Percentiles rank a stretch among this genome's conserved stretches.
Conservation (phyloP, 2,797 vertebrate genomes). For the Sebastes elongatus region DNA sequence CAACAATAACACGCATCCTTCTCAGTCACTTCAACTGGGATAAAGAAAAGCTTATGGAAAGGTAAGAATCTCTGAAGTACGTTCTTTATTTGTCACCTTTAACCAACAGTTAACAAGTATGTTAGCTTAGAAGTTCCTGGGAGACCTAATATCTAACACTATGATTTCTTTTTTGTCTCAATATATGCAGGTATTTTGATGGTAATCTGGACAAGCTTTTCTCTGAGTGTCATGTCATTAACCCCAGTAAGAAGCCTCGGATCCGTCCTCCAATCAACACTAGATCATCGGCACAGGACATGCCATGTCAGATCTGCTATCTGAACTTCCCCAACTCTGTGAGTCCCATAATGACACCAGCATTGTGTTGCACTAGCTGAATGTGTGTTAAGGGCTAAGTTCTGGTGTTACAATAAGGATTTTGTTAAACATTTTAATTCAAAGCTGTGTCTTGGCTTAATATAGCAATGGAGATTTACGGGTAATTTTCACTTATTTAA, state of each 20-base stretch:
- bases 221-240: constrained; percentile 99
- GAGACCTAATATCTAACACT: background rate
- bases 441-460: background rate
- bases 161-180: background rate
- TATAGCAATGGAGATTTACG: background rate
- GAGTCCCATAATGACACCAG: constrained; percentile 71
- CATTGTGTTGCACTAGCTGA: background rate
- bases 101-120: background rate
- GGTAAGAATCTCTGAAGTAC: constrained; percentile 79
- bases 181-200: constrained; percentile 93
- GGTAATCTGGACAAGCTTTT: constrained; percentile 99
- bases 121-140: background rate
- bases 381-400: background rate
- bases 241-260: constrained; percentile 98
- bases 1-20: constrained; percentile 98
- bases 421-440: background rate
- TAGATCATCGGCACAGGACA: constrained; percentile 96
- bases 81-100: background rate
- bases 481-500: background rate
- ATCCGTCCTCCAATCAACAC: constrained; percentile 97
- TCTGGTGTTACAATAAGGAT: background rate
- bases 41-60: constrained; percentile 99
- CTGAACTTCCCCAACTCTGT: constrained; percentile 99
- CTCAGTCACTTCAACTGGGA: constrained; percentile 99
- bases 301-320: constrained; percentile 99